Conservation (phyloP, 1,140 invertebrate genomes). For the Physella acuta region DNA sequence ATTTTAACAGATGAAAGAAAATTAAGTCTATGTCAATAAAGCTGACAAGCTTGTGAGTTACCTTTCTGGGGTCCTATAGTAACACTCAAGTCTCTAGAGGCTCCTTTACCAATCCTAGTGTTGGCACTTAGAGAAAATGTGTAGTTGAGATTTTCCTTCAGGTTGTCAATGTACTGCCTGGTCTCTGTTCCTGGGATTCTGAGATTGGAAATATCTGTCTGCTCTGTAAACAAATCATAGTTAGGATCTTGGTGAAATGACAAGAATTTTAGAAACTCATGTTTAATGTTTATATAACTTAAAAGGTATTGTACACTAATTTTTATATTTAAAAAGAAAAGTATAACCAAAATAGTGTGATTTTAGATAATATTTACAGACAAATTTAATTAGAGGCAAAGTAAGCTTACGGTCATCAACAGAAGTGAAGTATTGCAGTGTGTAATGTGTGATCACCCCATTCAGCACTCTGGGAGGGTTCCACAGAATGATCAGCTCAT, state of each 20-base stretch:
- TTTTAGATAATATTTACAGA: no score
- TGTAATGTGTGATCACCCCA: slow-evolving; percentile 86
- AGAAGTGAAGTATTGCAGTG: slow-evolving; percentile 82
- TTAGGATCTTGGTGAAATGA: no score
- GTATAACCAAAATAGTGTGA: no score
- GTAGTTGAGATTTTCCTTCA: slow-evolving; percentile 91
- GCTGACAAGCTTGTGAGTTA: no score
- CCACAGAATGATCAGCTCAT: slow-evolving; percentile 88
- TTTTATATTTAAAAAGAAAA: no score
- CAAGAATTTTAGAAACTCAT: no score
- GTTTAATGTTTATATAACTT: no score
- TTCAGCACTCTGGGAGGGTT: slow-evolving; percentile 85
- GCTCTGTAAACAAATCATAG: slow-evolving; percentile 72
- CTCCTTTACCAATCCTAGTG: slow-evolving; percentile 67
- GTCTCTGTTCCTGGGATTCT: slow-evolving; percentile 75
- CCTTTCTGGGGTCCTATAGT: slow-evolving; percentile 87
- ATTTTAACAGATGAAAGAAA: no score
- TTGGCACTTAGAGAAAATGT: slow-evolving; percentile 87
- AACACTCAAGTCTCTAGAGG: slow-evolving; percentile 71
- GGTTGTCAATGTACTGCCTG: slow-evolving; percentile 70
- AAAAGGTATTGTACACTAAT: no score
- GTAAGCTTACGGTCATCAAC: slow-evolving; percentile 33
- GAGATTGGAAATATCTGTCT: slow-evolving; percentile 86
- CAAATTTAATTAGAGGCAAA: no score
- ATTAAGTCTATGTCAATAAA: no score